phyloP scores from a whole-genome alignment of 2,113 vertebrate species.

The Tautogolabrus adspersus region DNA sequence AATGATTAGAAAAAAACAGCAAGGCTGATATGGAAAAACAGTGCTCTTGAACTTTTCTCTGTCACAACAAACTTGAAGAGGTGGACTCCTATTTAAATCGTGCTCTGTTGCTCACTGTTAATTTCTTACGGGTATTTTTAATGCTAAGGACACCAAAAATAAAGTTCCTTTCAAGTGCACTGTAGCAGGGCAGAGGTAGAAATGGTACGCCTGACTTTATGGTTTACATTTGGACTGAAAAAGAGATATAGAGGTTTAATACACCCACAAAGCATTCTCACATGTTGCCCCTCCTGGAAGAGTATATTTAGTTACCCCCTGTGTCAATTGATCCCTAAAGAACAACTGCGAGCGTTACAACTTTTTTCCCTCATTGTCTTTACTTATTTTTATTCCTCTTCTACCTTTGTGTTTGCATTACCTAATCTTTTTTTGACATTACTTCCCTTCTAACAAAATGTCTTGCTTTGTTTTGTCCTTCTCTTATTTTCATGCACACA shows the following conservation, averaged over 20 bases:
- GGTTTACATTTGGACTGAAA: not conserved
- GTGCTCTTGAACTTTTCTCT: constrained; percentile 2
- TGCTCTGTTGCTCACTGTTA: not conserved
- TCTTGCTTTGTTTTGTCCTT: no score
- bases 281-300: not conserved
- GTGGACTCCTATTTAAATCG: constrained; percentile 24
- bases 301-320: not conserved
- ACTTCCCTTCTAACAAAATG: no score
- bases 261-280: not conserved
- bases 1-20: constrained; percentile 13
- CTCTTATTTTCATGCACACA: no score
- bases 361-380: no score
- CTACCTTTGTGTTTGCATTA: no score
- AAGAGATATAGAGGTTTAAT: not conserved
- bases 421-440: no score
- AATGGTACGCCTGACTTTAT: not conserved
- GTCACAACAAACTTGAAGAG: constrained; percentile 1
- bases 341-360: no score
- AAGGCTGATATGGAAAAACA: constrained; percentile 8
- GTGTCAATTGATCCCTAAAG: no score
- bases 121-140: not conserved
- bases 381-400: no score
- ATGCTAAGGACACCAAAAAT: not conserved
- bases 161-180: constrained; percentile 4
- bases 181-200: constrained; percentile 3